phyloP scores from a whole-genome alignment of 2,113 vertebrate species.

The Bos taurus region DNA sequence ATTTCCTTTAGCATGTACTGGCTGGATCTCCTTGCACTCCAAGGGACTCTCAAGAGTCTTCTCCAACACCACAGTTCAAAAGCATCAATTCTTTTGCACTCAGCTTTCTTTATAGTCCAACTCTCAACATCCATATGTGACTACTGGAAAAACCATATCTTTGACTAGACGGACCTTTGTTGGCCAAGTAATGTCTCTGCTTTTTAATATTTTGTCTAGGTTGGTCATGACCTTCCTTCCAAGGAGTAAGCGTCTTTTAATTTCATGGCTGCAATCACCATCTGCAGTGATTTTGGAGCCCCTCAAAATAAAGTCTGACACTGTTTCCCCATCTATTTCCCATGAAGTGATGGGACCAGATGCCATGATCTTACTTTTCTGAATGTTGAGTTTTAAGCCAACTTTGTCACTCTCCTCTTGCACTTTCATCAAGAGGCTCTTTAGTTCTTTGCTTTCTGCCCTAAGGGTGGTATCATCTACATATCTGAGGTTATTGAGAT shows the following conservation, averaged over 20 bases:
- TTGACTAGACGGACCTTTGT: background rate
- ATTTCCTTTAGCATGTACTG: background rate
- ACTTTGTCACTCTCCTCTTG: background rate
- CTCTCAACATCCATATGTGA: background rate
- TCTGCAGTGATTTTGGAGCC: background rate
- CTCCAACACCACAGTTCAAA: background rate
- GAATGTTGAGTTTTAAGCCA: background rate
- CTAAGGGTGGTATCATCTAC: background rate
- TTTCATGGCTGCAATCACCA: background rate
- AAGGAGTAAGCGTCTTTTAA: background rate
- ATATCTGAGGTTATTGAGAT: background rate
- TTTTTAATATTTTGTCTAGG: background rate
- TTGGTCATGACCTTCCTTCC: background rate
- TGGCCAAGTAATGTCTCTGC: background rate
- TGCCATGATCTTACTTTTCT: background rate
- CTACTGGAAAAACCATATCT: background rate
- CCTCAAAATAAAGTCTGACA: background rate
- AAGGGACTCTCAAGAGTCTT: background rate
- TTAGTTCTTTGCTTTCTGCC: background rate
- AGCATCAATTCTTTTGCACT: fast-evolving
- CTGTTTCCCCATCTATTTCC: background rate
- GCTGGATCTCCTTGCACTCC: background rate
- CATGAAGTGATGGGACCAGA: background rate
- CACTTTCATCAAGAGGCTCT: background rate
- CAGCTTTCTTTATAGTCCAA: background rate